Base-by-base conservation (phyloP, 2,797 vertebrate species). In the Manis pentadactyla region DNA sequence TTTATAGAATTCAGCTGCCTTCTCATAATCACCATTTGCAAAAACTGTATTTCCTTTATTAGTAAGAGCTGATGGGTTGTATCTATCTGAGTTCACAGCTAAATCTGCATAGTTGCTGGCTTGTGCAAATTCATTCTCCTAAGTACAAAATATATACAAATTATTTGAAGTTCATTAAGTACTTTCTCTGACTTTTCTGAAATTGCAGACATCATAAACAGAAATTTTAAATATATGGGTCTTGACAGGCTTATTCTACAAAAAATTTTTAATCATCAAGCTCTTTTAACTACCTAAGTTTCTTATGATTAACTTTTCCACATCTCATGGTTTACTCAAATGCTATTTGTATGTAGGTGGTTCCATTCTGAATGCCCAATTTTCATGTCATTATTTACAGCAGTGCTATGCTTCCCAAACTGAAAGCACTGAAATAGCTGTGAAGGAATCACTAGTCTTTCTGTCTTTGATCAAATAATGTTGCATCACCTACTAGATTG, bases 11-110 rank as follows among this genome's bases (percentile, higher is more conserved):
- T 99, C 99, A 25, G 99, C 99, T 93, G 99, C 99, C 98, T 99
- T 99, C 96, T 99, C 99, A 69, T 98, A 99, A 97, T 99, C 99
- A 93, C 99, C 99, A 21, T 98, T 99, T 97, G 99, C 98, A 97
- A 99, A 99, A 95, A 99, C 98, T 0, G 99, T 99, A 98, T 99
- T 99, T 96, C 99, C 99, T 98, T 99, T 99, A 99, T 99, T 99
- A 90, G 99, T 99, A 3, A 99, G 99, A 2, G 99, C 99, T 59
- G 99, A 99, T 0, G 99, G 99, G 98, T 99, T 99, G 93, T 99
- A 99, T 88, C 99, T 99, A 96, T 99, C 99, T 19, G 99, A 99
- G 71, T 97, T 99, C 98, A 99, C 99, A 91, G 99, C 99, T 95
- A 99, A 98, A 95, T 99, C 99, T 78, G 99, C 99, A 90, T 99